These are phyloP conservation scores for Tyrophagus putrescentiae DNA, from an alignment of 1,140 invertebrate genomes.

Conservation along the genomic window DNA sequence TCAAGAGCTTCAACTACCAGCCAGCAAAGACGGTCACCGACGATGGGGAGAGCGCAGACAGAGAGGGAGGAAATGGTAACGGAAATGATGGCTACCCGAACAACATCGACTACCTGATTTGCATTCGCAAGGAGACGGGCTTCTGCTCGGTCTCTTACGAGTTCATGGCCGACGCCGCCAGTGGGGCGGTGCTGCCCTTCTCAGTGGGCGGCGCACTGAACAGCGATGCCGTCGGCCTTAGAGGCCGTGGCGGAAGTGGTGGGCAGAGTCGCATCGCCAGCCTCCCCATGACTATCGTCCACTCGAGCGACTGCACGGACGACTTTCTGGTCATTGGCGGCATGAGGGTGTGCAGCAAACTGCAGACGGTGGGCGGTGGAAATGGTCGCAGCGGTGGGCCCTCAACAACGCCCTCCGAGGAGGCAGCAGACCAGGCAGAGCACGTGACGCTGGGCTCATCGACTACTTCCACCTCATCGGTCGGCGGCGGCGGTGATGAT, in stretches of 20 bases:
- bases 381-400: too few species aligned
- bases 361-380: not conserved
- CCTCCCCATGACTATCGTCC: not conserved
- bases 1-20: slow-evolving; percentile 50
- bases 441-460: not conserved
- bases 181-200: slow-evolving; percentile 23
- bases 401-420: too few species aligned
- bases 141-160: slow-evolving; percentile 40
- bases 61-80: not conserved
- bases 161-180: slow-evolving; percentile 18
- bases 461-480: not conserved
- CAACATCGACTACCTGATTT: slow-evolving; percentile 40
- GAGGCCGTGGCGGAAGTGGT: not conserved
- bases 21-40: not conserved
- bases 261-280: too few species aligned
- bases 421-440: not conserved
- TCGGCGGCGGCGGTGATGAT: not conserved
- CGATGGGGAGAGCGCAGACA: not conserved
- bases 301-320: slow-evolving; percentile 24
- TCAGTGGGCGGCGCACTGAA: slow-evolving; percentile 24
- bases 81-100: slow-evolving; percentile 33
- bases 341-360: slow-evolving; percentile 23
- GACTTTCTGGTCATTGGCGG: slow-evolving; percentile 28
- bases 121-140: slow-evolving; percentile 29
- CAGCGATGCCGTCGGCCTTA: slow-evolving; percentile 4